phyloP scores from a whole-genome alignment of 1,140 invertebrate species.

The Nebria ingens region DNA sequence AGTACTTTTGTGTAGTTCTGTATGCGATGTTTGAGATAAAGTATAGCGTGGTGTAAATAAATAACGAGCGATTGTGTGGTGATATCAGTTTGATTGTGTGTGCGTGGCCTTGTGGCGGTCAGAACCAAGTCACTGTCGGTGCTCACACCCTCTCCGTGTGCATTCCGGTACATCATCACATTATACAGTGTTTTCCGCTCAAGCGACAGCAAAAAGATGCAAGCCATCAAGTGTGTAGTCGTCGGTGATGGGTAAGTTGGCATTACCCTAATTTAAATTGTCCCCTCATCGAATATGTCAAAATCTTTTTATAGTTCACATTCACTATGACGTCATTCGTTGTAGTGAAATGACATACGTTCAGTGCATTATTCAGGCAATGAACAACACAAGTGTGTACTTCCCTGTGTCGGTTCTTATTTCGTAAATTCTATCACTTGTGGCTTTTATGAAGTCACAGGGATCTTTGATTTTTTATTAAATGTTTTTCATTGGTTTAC shows the following conservation, averaged over 20 bases:
- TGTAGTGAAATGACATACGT: slow-evolving; percentile 6
- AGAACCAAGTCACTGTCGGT: background rate
- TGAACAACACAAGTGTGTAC: background rate
- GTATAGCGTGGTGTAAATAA: background rate
- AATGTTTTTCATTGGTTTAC: too few relatives aligned
- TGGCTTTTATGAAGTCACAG: too few relatives aligned
- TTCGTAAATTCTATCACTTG: slow-evolving; percentile 3
- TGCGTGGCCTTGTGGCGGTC: slow-evolving; percentile 3
- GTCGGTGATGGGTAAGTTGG: slow-evolving; percentile 89
- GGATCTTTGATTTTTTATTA: too few relatives aligned
- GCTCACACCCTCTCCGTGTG: background rate
- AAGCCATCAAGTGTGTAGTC: slow-evolving; percentile 92
- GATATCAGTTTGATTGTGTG: slow-evolving; percentile 6
- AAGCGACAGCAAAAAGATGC: slow-evolving; percentile 46
- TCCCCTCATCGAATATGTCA: background rate
- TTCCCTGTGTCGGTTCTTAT: background rate
- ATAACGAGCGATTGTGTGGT: background rate
- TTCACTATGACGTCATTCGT: slow-evolving; percentile 7
- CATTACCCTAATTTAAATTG: too few relatives aligned
- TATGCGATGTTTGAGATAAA: background rate
- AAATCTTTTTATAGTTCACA: slow-evolving; percentile 8
- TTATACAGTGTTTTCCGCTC: too few relatives aligned
- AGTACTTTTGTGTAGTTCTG: background rate
- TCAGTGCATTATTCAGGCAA: background rate
- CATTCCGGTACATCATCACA: slow-evolving; percentile 4